A percentile compares a stretch with the other conserved stretches of the same genome.
Evolutionary conservation across 2,113 vertebrate species (phyloP).

Genomic region (Anolis sagrei): DNA sequence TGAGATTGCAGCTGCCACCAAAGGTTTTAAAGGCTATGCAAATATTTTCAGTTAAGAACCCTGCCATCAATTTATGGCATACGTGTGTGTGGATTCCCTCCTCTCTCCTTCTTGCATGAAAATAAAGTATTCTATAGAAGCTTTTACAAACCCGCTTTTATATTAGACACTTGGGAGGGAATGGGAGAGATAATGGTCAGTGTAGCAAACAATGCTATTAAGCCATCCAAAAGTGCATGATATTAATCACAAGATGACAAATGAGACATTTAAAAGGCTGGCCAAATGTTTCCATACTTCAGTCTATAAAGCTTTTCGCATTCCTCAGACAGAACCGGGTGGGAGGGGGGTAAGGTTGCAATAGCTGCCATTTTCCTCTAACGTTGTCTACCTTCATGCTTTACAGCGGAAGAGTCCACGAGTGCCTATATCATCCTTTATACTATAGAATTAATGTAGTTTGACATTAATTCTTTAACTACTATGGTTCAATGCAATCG

Average conservation of each 20-base stretch:
- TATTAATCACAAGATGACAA: neutral
- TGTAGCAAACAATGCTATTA: neutral
- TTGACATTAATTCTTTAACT: no score
- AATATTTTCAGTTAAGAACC: slow-evolving; percentile 46
- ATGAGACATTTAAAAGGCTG: neutral
- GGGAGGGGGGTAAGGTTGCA: no score
- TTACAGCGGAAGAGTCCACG: no score
- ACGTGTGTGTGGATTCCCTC: neutral
- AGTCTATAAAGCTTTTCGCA: neutral
- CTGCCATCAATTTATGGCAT: slow-evolving; percentile 22
- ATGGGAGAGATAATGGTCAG: neutral
- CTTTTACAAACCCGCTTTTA: neutral
- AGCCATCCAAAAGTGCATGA: neutral
- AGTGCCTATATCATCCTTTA: no score
- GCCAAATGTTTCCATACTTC: neutral
- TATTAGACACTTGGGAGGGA: neutral
- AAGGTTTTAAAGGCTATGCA: slow-evolving; percentile 40
- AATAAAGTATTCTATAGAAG: slow-evolving; percentile 22
- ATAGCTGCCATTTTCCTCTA: neutral
- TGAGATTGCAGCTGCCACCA: slow-evolving; percentile 29
- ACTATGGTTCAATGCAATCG: no score
- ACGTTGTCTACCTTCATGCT: neutral
- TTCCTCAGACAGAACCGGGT: no score
- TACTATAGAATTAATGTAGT: no score
- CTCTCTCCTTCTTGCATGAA: neutral